Percentiles rank a stretch among this genome's conserved stretches.
Evolutionary conservation across 1,140 invertebrate species (phyloP).

Genomic region (Drosophila fuyamai): DNA sequence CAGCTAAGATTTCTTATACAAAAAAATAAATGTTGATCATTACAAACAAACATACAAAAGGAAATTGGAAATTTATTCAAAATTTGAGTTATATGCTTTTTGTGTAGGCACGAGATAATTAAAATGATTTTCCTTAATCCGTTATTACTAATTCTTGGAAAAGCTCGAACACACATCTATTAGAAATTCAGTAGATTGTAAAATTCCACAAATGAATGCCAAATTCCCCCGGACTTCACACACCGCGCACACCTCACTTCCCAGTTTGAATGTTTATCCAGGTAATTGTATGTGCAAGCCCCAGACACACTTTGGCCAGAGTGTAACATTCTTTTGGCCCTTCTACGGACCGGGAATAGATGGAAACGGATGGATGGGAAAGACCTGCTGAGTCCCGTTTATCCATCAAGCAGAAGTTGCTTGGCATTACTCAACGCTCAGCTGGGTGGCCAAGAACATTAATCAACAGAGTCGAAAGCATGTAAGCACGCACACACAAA

Average conservation of each 20-base stretch:
- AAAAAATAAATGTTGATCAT: no score
- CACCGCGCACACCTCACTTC: neutral
- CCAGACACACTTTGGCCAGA: constrained; percentile 10
- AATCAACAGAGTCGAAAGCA: constrained; percentile 66
- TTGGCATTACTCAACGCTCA: constrained; percentile 49
- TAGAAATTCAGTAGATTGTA: neutral
- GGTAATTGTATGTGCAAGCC: constrained; percentile 13
- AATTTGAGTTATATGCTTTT: no score
- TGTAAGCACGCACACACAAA: constrained; percentile 42
- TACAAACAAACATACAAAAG: no score
- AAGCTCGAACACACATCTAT: neutral
- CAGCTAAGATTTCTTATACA: no score
- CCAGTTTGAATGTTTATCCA: constrained; percentile 1
- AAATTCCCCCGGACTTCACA: neutral
- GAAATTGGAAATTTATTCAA: no score
- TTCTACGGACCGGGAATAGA: constrained; percentile 5
- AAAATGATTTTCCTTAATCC: neutral
- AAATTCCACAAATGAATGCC: neutral
- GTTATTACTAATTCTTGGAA: neutral
- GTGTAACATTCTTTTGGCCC: constrained; percentile 23
- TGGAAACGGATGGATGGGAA: neutral
- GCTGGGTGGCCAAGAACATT: constrained; percentile 56
- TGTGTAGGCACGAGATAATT: neutral
- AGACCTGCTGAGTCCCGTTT: constrained; percentile 12
- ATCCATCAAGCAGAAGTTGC: constrained; percentile 34